phyloP scores from a whole-genome alignment of 2,888 invertebrate genomes.

The Erynnis tages region DNA sequence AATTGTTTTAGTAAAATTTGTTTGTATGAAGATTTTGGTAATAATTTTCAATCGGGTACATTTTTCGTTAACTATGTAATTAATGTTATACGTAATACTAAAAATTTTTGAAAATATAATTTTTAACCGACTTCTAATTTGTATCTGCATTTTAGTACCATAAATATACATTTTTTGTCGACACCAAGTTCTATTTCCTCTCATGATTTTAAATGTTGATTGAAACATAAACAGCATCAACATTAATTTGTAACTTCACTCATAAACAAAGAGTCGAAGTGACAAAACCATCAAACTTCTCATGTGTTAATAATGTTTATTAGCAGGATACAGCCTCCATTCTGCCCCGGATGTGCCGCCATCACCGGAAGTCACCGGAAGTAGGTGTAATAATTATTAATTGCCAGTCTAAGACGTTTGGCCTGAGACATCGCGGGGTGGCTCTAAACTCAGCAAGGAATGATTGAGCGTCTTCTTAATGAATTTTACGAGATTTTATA shows the following conservation, averaged over 20 bases:
- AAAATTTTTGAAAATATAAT: no score
- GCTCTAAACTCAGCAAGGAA: conserved; percentile 44
- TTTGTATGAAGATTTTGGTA: background rate
- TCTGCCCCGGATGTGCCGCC: conserved; percentile 56
- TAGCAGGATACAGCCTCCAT: conserved; percentile 50
- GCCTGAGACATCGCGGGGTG: conserved; percentile 45
- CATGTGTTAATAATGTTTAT: conserved; percentile 52
- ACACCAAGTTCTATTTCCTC: no score
- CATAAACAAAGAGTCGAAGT: conserved; percentile 4
- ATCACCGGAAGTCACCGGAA: conserved; percentile 66
- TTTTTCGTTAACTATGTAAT: no score
- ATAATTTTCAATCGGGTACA: no score
- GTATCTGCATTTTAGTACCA: no score
- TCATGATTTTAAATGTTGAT: no score
- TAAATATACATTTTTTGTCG: no score
- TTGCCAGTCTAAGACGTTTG: conserved; percentile 59
- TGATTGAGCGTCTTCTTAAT: conserved; percentile 36
- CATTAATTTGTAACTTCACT: background rate
- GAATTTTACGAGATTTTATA: conserved; percentile 2
- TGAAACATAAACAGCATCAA: background rate
- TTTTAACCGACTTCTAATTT: no score
- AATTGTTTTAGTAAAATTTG: conserved; percentile 9
- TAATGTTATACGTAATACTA: no score
- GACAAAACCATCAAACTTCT: conserved; percentile 30
- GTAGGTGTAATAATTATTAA: conserved; percentile 78